phyloP scores from a whole-genome alignment of 2,888 invertebrate genomes.

The Eudemis profundana region DNA sequence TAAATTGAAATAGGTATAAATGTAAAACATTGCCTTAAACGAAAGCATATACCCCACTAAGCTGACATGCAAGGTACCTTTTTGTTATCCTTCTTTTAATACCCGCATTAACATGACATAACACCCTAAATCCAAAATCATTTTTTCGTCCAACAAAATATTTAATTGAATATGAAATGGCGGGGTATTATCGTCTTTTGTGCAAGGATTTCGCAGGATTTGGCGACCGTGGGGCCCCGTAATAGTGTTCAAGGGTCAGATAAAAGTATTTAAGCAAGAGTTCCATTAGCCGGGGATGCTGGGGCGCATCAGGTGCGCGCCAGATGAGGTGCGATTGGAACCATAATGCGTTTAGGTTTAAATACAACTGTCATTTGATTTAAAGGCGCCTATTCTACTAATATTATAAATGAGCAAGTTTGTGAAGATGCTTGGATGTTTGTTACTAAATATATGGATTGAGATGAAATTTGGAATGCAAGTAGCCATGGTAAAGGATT shows the following conservation, averaged over 20 bases:
- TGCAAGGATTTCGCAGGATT: slow-evolving; percentile 77
- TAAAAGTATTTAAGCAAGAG: slow-evolving; percentile 73
- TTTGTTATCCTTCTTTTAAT: slow-evolving; percentile 34
- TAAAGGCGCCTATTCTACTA: not conserved
- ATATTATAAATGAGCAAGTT: no score
- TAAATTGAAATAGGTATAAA: no score
- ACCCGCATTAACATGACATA: slow-evolving; percentile 56
- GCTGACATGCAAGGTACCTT: not conserved
- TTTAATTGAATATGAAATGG: slow-evolving; percentile 90
- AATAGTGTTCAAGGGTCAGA: slow-evolving; percentile 76
- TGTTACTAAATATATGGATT: no score
- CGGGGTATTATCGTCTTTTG: slow-evolving; percentile 82
- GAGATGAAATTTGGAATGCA: no score
- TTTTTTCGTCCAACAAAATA: slow-evolving; percentile 86
- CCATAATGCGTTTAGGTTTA: slow-evolving; percentile 37
- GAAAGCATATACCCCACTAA: not conserved
- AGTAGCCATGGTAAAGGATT: no score
- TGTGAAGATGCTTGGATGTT: no score
- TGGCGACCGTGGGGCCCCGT: slow-evolving; percentile 66
- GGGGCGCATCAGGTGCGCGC: slow-evolving; percentile 41
- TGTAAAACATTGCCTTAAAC: not conserved
- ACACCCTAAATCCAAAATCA: slow-evolving; percentile 78
- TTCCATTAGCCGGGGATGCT: slow-evolving; percentile 65
- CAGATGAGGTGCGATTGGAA: slow-evolving; percentile 60
- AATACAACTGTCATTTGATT: slow-evolving; percentile 38